Evolutionary conservation across 2,888 invertebrate species (phyloP).

Genomic region (Masnerella sp.): DNA sequence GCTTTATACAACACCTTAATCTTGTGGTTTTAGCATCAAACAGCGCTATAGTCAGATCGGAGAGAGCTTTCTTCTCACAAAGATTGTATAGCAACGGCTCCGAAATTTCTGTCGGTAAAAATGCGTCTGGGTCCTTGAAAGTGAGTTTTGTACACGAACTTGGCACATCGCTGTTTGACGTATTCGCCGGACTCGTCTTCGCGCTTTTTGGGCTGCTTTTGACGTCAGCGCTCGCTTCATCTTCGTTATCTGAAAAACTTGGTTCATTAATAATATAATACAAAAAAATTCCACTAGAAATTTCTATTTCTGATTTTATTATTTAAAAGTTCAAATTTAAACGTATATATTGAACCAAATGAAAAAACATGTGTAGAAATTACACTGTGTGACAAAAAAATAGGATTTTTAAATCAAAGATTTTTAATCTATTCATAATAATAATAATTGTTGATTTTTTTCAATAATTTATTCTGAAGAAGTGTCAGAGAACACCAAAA

Average conservation of each 20-base stretch:
- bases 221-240: conserved; percentile 45
- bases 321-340: too few relatives aligned
- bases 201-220: conserved; percentile 56
- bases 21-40: conserved; percentile 82
- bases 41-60: conserved; percentile 81
- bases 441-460: too few relatives aligned
- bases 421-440: too few relatives aligned
- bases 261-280: too few relatives aligned
- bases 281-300: too few relatives aligned
- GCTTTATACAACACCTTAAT: conserved; percentile 76
- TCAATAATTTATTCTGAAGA: too few relatives aligned
- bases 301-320: too few relatives aligned
- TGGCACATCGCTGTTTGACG: conserved; percentile 62
- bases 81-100: conserved; percentile 80
- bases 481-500: too few relatives aligned
- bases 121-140: conserved; percentile 80
- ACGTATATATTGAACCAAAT: too few relatives aligned
- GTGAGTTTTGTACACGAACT: conserved; percentile 70
- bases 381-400: too few relatives aligned
- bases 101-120: conserved; percentile 80
- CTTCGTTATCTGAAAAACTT: conserved; percentile 48
- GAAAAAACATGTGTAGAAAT: too few relatives aligned
- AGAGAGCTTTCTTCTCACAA: conserved; percentile 80
- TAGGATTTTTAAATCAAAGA: too few relatives aligned
- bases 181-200: conserved; percentile 57